These are phyloP conservation scores for Bruchidius siliquastri DNA, from an alignment of 2,888 invertebrate genomes.

Conservation along the genomic window DNA sequence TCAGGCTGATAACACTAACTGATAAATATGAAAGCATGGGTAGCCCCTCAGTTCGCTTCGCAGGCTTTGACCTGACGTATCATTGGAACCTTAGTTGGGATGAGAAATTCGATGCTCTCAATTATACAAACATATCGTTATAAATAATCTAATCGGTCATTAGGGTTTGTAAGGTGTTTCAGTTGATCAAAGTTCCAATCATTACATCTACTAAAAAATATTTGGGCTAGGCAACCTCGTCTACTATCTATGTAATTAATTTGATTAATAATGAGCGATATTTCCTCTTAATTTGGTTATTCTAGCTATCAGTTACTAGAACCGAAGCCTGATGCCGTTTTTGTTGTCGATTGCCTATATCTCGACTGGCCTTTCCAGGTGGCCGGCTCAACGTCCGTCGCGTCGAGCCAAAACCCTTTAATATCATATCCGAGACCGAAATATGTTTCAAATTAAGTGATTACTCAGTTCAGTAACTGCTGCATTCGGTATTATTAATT, in stretches of 20 bases:
- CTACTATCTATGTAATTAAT: neutral
- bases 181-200: too few relatives aligned
- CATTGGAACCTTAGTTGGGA: too few relatives aligned
- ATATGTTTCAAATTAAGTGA: constrained; percentile 34
- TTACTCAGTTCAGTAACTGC: constrained; percentile 33
- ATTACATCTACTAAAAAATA: neutral
- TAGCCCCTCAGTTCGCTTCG: too few relatives aligned
- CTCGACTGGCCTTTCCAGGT: neutral
- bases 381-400: neutral
- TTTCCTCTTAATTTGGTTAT: neutral
- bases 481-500: constrained; percentile 34
- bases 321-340: neutral
- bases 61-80: too few relatives aligned
- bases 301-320: neutral
- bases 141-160: too few relatives aligned
- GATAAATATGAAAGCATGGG: too few relatives aligned
- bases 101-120: too few relatives aligned
- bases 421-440: constrained; percentile 10
- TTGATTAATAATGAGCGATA: neutral
- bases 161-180: too few relatives aligned
- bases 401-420: neutral
- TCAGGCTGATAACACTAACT: too few relatives aligned
- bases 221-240: neutral
- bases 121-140: too few relatives aligned
- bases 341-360: neutral